Conservation (phyloP, 30 jellyfish, hydroid and myxozoan genomes). For the Pseudorhiza aurosa region DNA sequence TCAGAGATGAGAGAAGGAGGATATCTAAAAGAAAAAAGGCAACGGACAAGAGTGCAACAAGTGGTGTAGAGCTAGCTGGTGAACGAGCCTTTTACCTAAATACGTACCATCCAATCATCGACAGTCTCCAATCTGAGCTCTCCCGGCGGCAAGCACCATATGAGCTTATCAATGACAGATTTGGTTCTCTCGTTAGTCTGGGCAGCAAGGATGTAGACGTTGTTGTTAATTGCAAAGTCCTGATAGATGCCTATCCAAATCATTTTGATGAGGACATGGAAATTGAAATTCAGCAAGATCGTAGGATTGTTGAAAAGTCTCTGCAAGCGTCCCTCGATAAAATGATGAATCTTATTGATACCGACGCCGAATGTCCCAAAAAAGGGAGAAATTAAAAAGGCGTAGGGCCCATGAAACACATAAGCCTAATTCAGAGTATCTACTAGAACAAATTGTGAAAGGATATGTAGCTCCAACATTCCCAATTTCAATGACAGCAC, state of each 20-base stretch:
- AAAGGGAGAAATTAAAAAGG: slow-evolving; percentile 5
- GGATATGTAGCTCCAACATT: slow-evolving; percentile 23
- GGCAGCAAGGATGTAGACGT: slow-evolving; percentile 19
- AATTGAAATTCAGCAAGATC: slow-evolving; percentile 19
- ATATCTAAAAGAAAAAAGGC: slow-evolving; percentile 37
- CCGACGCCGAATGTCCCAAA: too few species aligned
- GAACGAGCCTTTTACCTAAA: slow-evolving; percentile 27
- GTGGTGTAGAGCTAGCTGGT: too few species aligned
- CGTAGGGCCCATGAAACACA: slow-evolving; percentile 18
- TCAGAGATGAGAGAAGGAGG: slow-evolving; percentile 65
- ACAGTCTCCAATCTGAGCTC: slow-evolving; percentile 43
- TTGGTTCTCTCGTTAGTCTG: slow-evolving; percentile 54
- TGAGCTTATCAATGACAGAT: slow-evolving; percentile 58
- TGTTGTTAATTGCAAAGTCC: too few species aligned
- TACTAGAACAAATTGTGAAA: slow-evolving; percentile 5
- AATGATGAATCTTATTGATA: slow-evolving; percentile 11
- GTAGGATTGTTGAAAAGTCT: slow-evolving; percentile 22
- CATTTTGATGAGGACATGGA: slow-evolving; percentile 21
- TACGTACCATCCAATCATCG: slow-evolving; percentile 58
- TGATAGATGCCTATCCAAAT: too few species aligned
- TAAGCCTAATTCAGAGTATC: slow-evolving; percentile 31
- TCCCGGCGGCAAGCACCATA: too few species aligned
- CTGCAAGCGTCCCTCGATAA: slow-evolving; percentile 23
- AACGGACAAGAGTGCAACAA: slow-evolving; percentile 8
- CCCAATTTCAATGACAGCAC: slow-evolving; percentile 4